These are phyloP conservation scores for Tortricodes alternella DNA, from an alignment of 2,888 invertebrate genomes.

Conservation along the genomic window DNA sequence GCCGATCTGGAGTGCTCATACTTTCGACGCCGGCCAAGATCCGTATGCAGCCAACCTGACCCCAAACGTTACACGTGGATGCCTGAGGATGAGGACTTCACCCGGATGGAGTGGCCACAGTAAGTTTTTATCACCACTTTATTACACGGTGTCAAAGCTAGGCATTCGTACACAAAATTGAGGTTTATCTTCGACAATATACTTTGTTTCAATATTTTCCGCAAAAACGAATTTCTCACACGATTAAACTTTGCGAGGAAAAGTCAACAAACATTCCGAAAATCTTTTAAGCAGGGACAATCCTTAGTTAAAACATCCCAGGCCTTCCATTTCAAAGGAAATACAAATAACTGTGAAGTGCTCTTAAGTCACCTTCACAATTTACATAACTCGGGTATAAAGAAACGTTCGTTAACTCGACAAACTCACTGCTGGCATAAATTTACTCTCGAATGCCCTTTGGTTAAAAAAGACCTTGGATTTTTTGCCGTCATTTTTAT, in stretches of 20 bases:
- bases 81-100: conserved; percentile 88
- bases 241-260: not conserved
- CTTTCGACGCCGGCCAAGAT: conserved; percentile 90
- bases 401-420: conserved; percentile 42
- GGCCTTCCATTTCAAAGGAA: conserved; percentile 39
- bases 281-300: conserved; percentile 25
- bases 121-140: conserved; percentile 42
- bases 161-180: too few relatives aligned
- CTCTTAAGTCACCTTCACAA: conserved; percentile 38
- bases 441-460: conserved; percentile 36
- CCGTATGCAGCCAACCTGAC: conserved; percentile 87
- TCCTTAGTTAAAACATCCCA: conserved; percentile 36
- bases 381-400: conserved; percentile 41
- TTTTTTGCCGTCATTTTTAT: conserved; percentile 15
- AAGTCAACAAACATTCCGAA: conserved; percentile 4
- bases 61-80: conserved; percentile 90
- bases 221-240: not conserved
- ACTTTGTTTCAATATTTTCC: not conserved
- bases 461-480: not conserved
- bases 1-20: conserved; percentile 91
- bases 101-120: conserved; percentile 88
- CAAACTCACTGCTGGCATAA: conserved; percentile 40
- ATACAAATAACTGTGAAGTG: conserved; percentile 42
- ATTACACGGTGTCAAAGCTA: too few relatives aligned
- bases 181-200: too few relatives aligned